Base-by-base conservation (phyloP, 2,797 vertebrate species). In the Sebastolobus alascanus region DNA sequence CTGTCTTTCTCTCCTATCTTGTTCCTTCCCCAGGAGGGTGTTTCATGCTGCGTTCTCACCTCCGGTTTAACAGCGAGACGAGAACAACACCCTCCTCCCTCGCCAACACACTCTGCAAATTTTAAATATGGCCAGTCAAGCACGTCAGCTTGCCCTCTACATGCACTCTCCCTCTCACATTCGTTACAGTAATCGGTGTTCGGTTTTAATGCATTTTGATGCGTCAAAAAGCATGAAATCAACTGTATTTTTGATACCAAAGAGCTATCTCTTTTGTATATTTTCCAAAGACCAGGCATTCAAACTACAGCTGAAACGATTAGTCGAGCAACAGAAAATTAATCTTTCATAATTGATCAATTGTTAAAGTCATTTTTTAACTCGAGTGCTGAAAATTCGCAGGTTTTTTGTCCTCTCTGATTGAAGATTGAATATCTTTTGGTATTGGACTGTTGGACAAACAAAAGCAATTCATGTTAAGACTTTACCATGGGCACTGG, bases 1-100 rank as follows among this genome's bases (percentile, higher is more conserved):
- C 33, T 5, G n/a, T 25, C 6, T 63, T 22, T 68, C 54, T 68
- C 75, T 54, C 43, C 29, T 75, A 33, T 73, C 73, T 31, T 31
- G 38, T 58, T n/a, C 16, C 50, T 29, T 54, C 69, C 83, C 56
- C 50, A 43, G 1, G 22, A 58, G 70, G 76, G 55, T 9, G 46
- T 74, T 86, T 78, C 74, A 68, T 63, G 72, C 46, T 14, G 50
- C 65, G 81, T 85, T 87, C 66, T 84, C 87, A 85, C 84, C 89
- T 91, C 73, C 2, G 29, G 46, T 56, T 75, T 3, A 68, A 75
- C 68, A 77, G 69, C 18, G 33, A 76, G 43, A 75, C 69, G 12
- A 60, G 59, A 82, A 66, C 73, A 58, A 59, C 81, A 55, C 79
- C 72, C 71, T 68, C 43, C 29, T 25, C 55, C 43, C 75, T 64